Percentiles rank a stretch among this genome's conserved stretches.
phyloP scores from a whole-genome alignment of 2,888 invertebrate species.

The Allygus modestus region DNA sequence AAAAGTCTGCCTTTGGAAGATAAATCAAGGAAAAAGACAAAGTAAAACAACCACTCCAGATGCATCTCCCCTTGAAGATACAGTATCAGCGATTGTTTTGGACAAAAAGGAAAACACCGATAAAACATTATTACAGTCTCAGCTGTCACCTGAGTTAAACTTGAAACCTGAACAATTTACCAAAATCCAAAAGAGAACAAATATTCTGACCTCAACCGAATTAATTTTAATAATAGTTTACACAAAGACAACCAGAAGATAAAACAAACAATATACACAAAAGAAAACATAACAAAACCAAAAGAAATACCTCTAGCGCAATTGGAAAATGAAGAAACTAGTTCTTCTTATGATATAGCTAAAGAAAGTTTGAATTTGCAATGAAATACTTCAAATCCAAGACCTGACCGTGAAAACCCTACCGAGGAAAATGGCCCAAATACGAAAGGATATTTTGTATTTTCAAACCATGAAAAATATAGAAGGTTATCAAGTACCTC shows the following conservation, averaged over 20 bases:
- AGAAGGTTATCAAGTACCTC: neutral
- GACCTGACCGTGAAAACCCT: neutral
- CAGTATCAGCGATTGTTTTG: neutral
- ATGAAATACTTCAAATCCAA: neutral
- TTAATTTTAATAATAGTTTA: neutral
- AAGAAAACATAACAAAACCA: neutral
- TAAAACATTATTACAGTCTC: neutral
- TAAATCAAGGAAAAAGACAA: neutral
- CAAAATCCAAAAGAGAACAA: neutral
- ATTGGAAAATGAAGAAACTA: neutral
- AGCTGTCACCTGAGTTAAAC: neutral
- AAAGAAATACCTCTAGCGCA: neutral
- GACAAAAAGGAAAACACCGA: neutral
- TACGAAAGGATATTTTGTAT: constrained; percentile 4
- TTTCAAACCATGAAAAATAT: constrained; percentile 26
- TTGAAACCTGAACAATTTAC: neutral
- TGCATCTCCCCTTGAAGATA: neutral
- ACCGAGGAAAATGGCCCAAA: neutral
- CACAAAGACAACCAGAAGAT: neutral
- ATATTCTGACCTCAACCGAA: neutral
- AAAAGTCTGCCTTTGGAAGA: neutral
- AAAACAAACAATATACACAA: neutral
- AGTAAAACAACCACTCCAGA: neutral
- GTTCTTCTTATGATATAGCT: too few species aligned
- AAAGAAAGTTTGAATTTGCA: too few species aligned